Evolutionary conservation across 92 coral and sea anemone species (phyloP), one percentile per base, ranked within the genome.

Genomic region (Phymanthus crucifer): DNA sequence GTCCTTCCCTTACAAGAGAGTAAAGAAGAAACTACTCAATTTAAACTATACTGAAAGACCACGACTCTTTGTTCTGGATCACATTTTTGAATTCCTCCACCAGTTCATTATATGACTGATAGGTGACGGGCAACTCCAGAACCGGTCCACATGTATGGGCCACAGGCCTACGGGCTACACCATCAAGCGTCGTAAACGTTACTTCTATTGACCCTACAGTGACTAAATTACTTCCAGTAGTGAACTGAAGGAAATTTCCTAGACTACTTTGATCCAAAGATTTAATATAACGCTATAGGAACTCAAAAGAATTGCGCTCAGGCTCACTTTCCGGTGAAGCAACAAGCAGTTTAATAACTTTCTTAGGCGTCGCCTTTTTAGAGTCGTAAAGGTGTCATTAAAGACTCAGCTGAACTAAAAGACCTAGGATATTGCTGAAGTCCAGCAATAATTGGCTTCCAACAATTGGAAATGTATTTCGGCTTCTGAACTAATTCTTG

Each of bases 101-200:
- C 58, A 90, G 38, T 65, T 86, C 90, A 32, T 83, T 90, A 77
- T 86, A 90, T 16, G 80, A 75, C 66, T 83, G 88, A 70, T 85
- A 89, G n/a, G 87, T 89, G 11, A 78, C 57, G 37, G 89, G 89
- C 21, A 89, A 27, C 65, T 84, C 85, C 14, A 89, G 40, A 40
- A 66, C 17, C 9, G 87, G 89, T 27, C 86, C 85, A 81, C 89
- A 89, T 5, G 92, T 81, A 82, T 80, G 89, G 10, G 82, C 81
- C 72, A 85, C 73, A 0, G 90, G 83, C 64, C 82, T 65, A 34
- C 87, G 79, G 23, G 82, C 83, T 12, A 76, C 48, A n/a, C 86
- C 92, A 67, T 88, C 89, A 16, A 84, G 18, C 27, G 82, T 32
- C 32, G 78, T 79, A 54, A 85, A 80, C 7, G 86, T 67, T 14